These are phyloP conservation scores for Corapipo altera DNA, from an alignment of 2,113 vertebrate genomes.

Conservation along the genomic window DNA sequence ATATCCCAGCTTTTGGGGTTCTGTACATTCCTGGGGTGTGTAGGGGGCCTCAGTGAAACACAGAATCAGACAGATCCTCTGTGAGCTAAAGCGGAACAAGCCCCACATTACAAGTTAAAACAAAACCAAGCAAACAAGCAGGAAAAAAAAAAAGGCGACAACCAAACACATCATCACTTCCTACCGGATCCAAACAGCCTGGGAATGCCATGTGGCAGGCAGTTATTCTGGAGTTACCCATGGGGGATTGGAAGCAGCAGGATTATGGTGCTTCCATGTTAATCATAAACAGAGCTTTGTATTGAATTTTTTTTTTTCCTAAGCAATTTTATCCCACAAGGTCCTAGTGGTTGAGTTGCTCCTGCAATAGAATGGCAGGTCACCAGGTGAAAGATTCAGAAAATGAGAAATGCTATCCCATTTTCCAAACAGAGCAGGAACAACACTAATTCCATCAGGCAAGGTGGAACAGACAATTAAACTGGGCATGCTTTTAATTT, in stretches of 20 bases:
- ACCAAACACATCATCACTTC: not conserved
- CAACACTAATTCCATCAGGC: constrained; percentile 29
- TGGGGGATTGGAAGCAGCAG: not conserved
- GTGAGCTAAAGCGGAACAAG: not conserved
- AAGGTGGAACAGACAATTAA: constrained; percentile 41
- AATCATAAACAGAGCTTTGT: not conserved
- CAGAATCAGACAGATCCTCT: not conserved
- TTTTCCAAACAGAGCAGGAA: constrained; percentile 44
- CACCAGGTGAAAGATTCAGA: constrained; percentile 28
- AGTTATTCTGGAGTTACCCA: not conserved
- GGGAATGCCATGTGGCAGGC: not conserved
- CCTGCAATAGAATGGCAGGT: constrained; percentile 35
- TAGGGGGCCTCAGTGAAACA: not conserved
- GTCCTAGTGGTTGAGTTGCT: constrained; percentile 28
- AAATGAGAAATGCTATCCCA: constrained; percentile 1
- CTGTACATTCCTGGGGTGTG: not conserved
- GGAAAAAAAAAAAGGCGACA: not conserved
- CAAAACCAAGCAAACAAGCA: not conserved
- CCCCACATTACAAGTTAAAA: not conserved
- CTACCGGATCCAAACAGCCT: not conserved
- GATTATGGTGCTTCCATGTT: not conserved
- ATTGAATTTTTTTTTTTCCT: not conserved
- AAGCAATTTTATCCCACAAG: constrained; percentile 29
- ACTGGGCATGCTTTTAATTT: constrained; percentile 43
- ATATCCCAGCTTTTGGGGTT: not conserved